Evolutionary conservation across 2,113 vertebrate species (phyloP), one percentile per base, ranked within the genome.

Genomic region (Leucosticte australis): DNA sequence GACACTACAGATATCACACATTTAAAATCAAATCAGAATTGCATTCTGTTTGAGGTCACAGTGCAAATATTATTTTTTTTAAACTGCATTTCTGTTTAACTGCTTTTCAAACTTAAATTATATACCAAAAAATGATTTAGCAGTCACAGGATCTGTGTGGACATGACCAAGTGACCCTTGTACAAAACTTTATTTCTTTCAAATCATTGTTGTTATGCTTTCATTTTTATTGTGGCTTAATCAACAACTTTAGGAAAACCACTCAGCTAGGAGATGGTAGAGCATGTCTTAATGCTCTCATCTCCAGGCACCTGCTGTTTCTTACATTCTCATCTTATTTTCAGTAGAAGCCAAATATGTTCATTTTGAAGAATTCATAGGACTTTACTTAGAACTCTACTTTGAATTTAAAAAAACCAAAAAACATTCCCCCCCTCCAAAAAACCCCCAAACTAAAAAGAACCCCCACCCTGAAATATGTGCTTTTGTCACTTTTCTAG

Each of bases 391-490:
- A 42, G 31, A 63, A 37, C 31, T 83, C 24, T 42, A 49, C 24
- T 56, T 77, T 27, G 14, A 63, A 41, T 67, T 53, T 7, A 26
- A 7, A 41, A 39, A 5, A 6, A 3, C 1, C 4, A 9, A 30
- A 17, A 47, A 9, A 13, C 4, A 4, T 1, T 3, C 26, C 9
- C 50, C 27, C 27, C 15, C 10, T 15, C 15, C 3, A 9, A 28
- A 52, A 44, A 14, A 33, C 7, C 31, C 24, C 23, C 13, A 18
- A 60, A 15, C 2, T 2, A 9, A 68, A 44, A 30, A 63, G 31
- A 33, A 9, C 17, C 17, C 7, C 18, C 27, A 69, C 6, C 22
- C 15, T 1, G 0, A 73, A 73, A 37, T 0, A 6, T 33, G 23
- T 79, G 4, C 10, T 77, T 77, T 60, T 69, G 16, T 28, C 19